Base-by-base conservation (phyloP, 2,797 vertebrate genomes). In the Sandelia bainsii region DNA sequence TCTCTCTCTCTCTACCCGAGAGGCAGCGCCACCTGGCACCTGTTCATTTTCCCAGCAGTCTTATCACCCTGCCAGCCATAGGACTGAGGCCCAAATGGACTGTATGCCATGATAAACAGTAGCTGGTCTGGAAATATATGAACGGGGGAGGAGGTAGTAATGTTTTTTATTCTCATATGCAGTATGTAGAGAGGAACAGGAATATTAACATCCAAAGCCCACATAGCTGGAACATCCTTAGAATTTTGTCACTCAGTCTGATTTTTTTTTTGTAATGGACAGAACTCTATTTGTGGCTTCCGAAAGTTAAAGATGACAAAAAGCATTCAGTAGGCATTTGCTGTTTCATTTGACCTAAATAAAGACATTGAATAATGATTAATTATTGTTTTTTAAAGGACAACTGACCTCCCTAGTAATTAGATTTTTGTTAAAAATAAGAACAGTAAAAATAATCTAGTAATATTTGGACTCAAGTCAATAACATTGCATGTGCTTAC, bases 11-110 rank as follows among this genome's bases (percentile, higher is more conserved):
- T 44, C 32, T 34, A 2, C 53, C 25, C 22, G 2, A 61, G 61
- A 19, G 44, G 54, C 64, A 71, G 51, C n/a, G 8, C 49, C 85
- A 82, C 86, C 83, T 89, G 87, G 78, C 93, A 92, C 93, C 93
- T 94, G 93, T 84, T 89, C 62, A 77, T 87, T 92, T 93, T 95
- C 93, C 92, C 93, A 94, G 89, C 84, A 71, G 85, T 88, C 92
- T 94, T 93, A 93, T 93, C 92, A 81, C 72, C 66, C 57, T 16
- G 3, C 70, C 71, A 69, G 74, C 58, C 53, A 8, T 19, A 69
- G 49, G 13, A 85, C 72, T 23, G 59, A 71, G 80, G 73, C 81
- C 65, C 81, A 86, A 87, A 87, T 48, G 75, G 67, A 85, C 78
- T 80, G 51, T 52, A 59, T 68, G 76, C 82, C 70, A 72, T 63